These are phyloP conservation scores for Oostethus manadensis DNA, from an alignment of 2,113 vertebrate species.

Conservation along the genomic window DNA sequence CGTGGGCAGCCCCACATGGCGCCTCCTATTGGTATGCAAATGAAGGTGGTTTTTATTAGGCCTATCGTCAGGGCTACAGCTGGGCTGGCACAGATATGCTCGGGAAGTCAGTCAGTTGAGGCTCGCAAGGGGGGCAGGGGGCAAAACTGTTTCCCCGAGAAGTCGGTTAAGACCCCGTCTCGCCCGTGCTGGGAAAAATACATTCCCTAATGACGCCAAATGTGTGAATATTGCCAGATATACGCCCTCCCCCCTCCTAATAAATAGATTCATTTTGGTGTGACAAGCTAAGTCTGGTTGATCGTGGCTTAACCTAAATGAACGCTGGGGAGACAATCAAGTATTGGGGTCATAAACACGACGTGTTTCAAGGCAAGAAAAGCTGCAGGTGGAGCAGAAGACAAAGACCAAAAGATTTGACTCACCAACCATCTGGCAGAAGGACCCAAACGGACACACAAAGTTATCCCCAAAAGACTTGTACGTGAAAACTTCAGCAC, in stretches of 20 bases:
- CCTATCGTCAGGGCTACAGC: constrained; percentile 78
- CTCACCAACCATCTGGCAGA: constrained; percentile 62
- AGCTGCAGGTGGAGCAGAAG: constrained; percentile 1
- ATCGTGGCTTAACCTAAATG: constrained; percentile 61
- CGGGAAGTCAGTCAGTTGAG: constrained; percentile 64
- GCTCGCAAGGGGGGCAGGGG: constrained; percentile 47
- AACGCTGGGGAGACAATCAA: constrained; percentile 31
- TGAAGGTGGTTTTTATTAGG: constrained; percentile 67
- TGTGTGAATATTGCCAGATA: background rate
- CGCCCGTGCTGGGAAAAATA: no score
- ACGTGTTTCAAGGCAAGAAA: constrained; percentile 18
- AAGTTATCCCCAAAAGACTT: constrained; percentile 29
- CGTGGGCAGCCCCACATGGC: constrained; percentile 69
- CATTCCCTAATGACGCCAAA: background rate
- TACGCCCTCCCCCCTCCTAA: background rate
- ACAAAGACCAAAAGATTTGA: constrained; percentile 22
- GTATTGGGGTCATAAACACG: constrained; percentile 51
- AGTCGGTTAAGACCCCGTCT: no score
- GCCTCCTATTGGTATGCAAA: constrained; percentile 75
- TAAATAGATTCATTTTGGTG: constrained; percentile 36
- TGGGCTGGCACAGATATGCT: constrained; percentile 73
- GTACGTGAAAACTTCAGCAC: constrained; percentile 56
- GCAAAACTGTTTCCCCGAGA: constrained; percentile 24
- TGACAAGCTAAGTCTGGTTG: constrained; percentile 43
- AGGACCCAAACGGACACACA: constrained; percentile 12